phyloP scores from a whole-genome alignment of 2,113 vertebrate genomes.

The Pteruthius melanotis region DNA sequence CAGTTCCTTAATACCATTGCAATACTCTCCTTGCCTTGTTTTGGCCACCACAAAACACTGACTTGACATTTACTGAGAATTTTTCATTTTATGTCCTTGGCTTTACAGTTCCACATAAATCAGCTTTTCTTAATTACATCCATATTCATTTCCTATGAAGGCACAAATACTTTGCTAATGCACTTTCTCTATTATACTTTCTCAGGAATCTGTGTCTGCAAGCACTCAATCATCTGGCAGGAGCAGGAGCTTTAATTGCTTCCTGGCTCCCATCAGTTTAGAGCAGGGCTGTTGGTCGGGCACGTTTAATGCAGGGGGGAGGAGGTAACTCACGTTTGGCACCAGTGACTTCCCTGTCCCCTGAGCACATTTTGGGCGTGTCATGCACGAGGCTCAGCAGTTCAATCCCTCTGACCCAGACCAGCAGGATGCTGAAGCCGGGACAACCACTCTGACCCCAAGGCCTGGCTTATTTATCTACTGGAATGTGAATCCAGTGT shows the following conservation, averaged over 20 bases:
- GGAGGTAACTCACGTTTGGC: background rate
- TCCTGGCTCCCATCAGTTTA: background rate
- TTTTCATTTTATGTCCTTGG: constrained; percentile 24
- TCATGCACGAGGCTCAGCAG: background rate
- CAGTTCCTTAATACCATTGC: background rate
- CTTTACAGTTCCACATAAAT: constrained; percentile 49
- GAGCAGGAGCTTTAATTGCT: constrained; percentile 17
- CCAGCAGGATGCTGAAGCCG: background rate
- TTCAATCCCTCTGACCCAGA: background rate
- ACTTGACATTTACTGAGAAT: constrained; percentile 29
- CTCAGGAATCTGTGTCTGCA: constrained; percentile 21
- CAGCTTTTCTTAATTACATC: constrained; percentile 54
- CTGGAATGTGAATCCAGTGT: background rate
- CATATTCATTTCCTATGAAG: constrained; percentile 46
- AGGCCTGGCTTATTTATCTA: background rate
- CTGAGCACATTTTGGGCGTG: background rate
- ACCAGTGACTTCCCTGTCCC: background rate
- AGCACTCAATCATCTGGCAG: constrained; percentile 31
- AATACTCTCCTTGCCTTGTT: background rate
- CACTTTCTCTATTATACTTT: constrained; percentile 25
- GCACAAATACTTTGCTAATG: constrained; percentile 44
- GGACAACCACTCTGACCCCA: background rate
- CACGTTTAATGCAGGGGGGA: background rate
- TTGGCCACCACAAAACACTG: constrained; percentile 3
- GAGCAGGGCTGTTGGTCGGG: background rate